Conservation (phyloP, 2,113 vertebrate genomes). For the Leptobrachium ailaonicum region DNA sequence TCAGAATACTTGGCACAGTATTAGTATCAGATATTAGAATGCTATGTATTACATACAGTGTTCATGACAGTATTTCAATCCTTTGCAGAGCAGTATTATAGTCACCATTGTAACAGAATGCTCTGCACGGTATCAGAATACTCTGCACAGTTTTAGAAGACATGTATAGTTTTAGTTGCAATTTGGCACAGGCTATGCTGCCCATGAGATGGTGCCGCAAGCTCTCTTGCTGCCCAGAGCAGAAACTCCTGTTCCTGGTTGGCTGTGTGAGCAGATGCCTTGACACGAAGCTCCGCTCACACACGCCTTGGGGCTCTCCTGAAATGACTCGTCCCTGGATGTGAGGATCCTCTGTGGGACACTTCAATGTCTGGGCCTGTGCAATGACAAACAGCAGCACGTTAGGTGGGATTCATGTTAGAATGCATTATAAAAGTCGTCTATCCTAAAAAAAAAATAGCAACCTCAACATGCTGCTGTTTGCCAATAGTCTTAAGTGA, state of each 20-base stretch:
- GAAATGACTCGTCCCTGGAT: constrained; percentile 29
- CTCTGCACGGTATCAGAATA: constrained; percentile 6
- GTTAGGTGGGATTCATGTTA: constrained; percentile 32
- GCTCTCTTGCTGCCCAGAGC: constrained; percentile 21
- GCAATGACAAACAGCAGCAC: constrained; percentile 48
- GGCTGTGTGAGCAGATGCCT: constrained; percentile 38
- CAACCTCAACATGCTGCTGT: constrained; percentile 39
- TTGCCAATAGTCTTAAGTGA: constrained; percentile 6
- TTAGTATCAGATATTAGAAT: too few species aligned
- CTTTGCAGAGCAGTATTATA: too few species aligned
- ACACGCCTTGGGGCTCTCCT: constrained; percentile 27
- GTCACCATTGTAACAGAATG: not conserved
- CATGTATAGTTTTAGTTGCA: not conserved
- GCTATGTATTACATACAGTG: too few species aligned
- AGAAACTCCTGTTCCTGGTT: constrained; percentile 22
- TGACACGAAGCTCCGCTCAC: constrained; percentile 45
- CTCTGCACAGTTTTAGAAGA: constrained; percentile 21
- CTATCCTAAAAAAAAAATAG: not conserved
- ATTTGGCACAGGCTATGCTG: not conserved
- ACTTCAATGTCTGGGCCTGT: constrained; percentile 45
- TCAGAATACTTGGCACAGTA: not conserved
- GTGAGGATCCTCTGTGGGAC: constrained; percentile 18
- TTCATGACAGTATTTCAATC: too few species aligned
- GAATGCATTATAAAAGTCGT: constrained; percentile 2
- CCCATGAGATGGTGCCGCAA: not conserved